Conservation (phyloP, 1,140 invertebrate species). For the Babylonia areolata region DNA sequence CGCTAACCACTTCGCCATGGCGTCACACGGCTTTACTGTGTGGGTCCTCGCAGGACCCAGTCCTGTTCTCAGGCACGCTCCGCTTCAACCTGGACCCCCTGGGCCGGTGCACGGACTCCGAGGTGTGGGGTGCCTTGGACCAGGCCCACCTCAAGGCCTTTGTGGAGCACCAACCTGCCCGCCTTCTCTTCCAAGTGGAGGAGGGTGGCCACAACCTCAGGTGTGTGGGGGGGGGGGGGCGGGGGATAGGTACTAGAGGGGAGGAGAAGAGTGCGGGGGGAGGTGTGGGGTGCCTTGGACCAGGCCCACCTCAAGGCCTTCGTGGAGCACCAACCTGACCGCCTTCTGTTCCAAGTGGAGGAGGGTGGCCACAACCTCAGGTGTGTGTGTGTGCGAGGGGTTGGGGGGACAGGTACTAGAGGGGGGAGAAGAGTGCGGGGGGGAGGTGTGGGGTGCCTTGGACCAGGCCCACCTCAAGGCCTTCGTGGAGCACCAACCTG, state of each 20-base stretch:
- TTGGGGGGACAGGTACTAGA: too few relatives aligned
- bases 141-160: slow-evolving; percentile 78
- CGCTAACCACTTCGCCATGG: too few relatives aligned
- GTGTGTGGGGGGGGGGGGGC: neutral
- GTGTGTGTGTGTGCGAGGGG: neutral
- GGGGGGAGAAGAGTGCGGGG: too few relatives aligned
- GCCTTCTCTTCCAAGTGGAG: slow-evolving; percentile 69
- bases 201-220: slow-evolving; percentile 76
- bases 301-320: too few relatives aligned
- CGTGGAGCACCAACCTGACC: too few relatives aligned
- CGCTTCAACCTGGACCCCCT: slow-evolving; percentile 81
- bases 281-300: too few relatives aligned
- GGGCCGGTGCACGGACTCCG: slow-evolving; percentile 82
- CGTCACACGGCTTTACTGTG: too few relatives aligned
- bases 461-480: too few relatives aligned
- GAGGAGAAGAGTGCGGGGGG: too few relatives aligned
- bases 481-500: too few relatives aligned
- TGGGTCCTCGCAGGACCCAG: slow-evolving; percentile 77
- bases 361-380: slow-evolving; percentile 75
- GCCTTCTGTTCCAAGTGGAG: slow-evolving; percentile 69
- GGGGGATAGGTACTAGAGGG: too few relatives aligned
- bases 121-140: slow-evolving; percentile 85
- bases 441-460: too few relatives aligned
- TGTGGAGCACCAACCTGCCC: slow-evolving; percentile 60
- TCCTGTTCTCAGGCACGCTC: slow-evolving; percentile 88